phyloP scores from a whole-genome alignment of 2,113 vertebrate species.

The Melanotaenia duboulayi region DNA sequence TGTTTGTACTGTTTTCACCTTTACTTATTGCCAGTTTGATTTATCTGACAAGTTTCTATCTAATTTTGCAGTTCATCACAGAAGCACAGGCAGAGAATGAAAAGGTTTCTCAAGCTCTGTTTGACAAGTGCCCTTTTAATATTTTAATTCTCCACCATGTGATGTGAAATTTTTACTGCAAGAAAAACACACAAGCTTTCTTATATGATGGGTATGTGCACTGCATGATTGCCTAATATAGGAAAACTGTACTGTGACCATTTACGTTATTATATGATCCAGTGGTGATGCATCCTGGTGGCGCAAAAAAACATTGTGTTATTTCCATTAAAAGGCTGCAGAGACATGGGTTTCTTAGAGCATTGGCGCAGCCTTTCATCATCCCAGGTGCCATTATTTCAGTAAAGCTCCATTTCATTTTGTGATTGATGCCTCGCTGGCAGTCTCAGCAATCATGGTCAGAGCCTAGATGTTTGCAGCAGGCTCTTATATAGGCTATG shows the following conservation, averaged over 20 bases:
- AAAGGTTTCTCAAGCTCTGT: constrained; percentile 70
- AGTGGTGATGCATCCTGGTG: constrained; percentile 41
- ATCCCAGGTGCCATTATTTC: constrained; percentile 71
- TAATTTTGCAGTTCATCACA: constrained; percentile 60
- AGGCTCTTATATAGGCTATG: constrained; percentile 44
- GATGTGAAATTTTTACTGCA: constrained; percentile 40
- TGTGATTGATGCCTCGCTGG: constrained; percentile 72
- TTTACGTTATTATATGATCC: constrained; percentile 52
- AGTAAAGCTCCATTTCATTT: constrained; percentile 73
- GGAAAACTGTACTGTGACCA: constrained; percentile 49
- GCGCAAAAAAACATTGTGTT: constrained; percentile 48
- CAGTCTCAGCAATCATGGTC: constrained; percentile 58
- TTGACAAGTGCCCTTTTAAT: constrained; percentile 67
- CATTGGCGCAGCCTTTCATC: constrained; percentile 70
- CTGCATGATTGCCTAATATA: constrained; percentile 32
- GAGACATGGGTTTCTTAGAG: constrained; percentile 51
- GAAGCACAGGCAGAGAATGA: constrained; percentile 35
- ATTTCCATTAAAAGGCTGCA: constrained; percentile 65
- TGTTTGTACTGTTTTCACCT: constrained; percentile 38
- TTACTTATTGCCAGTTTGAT: constrained; percentile 66
- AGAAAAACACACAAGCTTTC: constrained; percentile 48
- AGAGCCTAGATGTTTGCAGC: constrained; percentile 54
- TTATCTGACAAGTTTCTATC: constrained; percentile 70
- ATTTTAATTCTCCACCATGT: constrained; percentile 46
- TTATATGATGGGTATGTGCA: constrained; percentile 34